These are phyloP conservation scores for Chrysodeixis includens DNA, from an alignment of 2,888 invertebrate genomes.

Conservation along the genomic window DNA sequence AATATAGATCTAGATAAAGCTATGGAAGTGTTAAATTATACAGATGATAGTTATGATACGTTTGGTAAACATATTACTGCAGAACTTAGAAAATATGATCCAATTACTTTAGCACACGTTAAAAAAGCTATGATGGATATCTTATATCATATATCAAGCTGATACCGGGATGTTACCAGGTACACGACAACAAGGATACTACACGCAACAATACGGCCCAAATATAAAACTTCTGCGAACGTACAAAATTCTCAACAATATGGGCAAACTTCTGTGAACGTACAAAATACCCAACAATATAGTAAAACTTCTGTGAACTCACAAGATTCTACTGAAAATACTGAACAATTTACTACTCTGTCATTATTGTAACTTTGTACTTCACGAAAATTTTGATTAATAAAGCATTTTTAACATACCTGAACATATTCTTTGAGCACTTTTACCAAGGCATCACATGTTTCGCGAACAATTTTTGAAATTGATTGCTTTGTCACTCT, in stretches of 20 bases:
- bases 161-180: constrained; percentile 25
- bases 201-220: constrained; percentile 20
- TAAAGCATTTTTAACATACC: constrained; percentile 40
- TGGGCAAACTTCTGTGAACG: constrained; percentile 20
- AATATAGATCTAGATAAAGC: constrained; percentile 32
- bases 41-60: constrained; percentile 29
- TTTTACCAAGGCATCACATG: constrained; percentile 33
- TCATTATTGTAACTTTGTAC: constrained; percentile 27
- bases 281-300: constrained; percentile 18
- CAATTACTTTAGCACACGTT: constrained; percentile 22
- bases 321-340: constrained; percentile 24
- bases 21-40: constrained; percentile 36
- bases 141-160: constrained; percentile 29
- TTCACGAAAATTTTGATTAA: constrained; percentile 25
- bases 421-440: constrained; percentile 44
- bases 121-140: constrained; percentile 11
- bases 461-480: constrained; percentile 25
- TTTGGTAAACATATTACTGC: constrained; percentile 26
- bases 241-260: too few relatives aligned
- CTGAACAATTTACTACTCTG: constrained; percentile 30
- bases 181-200: constrained; percentile 18
- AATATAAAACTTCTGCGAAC: too few relatives aligned
- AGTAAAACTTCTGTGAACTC: constrained; percentile 30
- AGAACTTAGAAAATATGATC: constrained; percentile 26
- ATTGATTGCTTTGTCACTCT: constrained; percentile 40